phyloP scores from a whole-genome alignment of 1,140 invertebrate genomes.

The Bombus polaris region DNA sequence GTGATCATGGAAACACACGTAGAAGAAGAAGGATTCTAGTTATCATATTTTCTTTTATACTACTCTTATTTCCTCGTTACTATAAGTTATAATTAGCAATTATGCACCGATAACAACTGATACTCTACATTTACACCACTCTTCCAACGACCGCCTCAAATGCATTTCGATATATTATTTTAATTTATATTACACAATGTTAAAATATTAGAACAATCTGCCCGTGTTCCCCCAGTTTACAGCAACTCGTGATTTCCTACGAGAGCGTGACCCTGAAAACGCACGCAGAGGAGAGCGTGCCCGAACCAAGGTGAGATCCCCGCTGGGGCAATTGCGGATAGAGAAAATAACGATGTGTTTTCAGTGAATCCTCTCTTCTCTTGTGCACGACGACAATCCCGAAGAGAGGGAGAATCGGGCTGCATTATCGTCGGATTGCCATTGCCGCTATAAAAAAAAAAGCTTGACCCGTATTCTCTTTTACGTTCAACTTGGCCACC shows the following conservation, averaged over 20 bases:
- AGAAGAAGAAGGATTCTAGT: no score
- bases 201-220: background rate
- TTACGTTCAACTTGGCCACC: constrained; percentile 20
- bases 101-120: background rate
- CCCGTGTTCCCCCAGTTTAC: background rate
- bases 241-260: constrained; percentile 3
- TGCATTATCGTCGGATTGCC: constrained; percentile 53
- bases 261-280: constrained; percentile 34
- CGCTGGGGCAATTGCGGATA: constrained; percentile 36
- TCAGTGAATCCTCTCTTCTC: constrained; percentile 3
- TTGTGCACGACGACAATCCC: constrained; percentile 10
- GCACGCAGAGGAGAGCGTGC: background rate
- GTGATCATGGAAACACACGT: no score
- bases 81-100: background rate
- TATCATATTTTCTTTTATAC: no score
- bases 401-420: constrained; percentile 39
- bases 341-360: constrained; percentile 48
- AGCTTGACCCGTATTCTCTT: constrained; percentile 45
- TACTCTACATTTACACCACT: background rate
- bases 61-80: background rate
- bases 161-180: background rate
- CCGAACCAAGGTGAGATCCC: constrained; percentile 37
- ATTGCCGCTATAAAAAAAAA: constrained; percentile 51
- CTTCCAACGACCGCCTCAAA: background rate
- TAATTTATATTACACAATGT: background rate